phyloP scores from a whole-genome alignment of 2,888 invertebrate genomes.

The Bombylius discolor region DNA sequence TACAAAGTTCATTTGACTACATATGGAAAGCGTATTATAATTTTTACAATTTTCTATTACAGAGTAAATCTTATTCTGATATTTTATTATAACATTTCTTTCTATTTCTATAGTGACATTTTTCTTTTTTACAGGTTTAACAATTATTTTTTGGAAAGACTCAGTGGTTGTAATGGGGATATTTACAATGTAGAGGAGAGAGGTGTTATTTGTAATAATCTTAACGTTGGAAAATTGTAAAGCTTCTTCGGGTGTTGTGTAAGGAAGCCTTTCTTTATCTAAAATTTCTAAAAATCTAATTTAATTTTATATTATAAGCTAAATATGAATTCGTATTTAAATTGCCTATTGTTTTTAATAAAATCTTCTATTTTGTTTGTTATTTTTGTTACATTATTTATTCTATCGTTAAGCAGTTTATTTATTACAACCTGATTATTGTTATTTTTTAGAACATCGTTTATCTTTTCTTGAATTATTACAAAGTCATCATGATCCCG shows the following conservation, averaged over 20 bases:
- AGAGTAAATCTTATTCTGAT: slow-evolving; percentile 8
- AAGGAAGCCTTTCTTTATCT: slow-evolving; percentile 12
- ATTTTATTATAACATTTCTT: slow-evolving; percentile 9
- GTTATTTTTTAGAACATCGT: slow-evolving; percentile 2
- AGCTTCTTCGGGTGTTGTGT: slow-evolving; percentile 14
- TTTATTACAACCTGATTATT: slow-evolving; percentile 5
- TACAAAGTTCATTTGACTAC: slow-evolving; percentile 8
- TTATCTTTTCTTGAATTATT: not conserved
- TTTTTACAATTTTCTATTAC: slow-evolving; percentile 9
- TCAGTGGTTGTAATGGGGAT: slow-evolving; percentile 12
- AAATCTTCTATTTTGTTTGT: not conserved
- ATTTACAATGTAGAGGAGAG: slow-evolving; percentile 14
- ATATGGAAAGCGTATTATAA: slow-evolving; percentile 10
- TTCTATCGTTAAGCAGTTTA: slow-evolving; percentile 3
- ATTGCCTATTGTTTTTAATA: not conserved
- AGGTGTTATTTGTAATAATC: slow-evolving; percentile 11
- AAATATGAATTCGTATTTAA: not conserved
- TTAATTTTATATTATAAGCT: slow-evolving; percentile 2
- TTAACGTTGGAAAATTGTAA: slow-evolving; percentile 15
- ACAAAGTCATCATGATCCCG: not conserved
- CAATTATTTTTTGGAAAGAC: slow-evolving; percentile 8
- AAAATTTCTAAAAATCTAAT: slow-evolving; percentile 11
- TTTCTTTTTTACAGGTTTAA: slow-evolving; percentile 11
- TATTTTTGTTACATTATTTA: slow-evolving; percentile 3
- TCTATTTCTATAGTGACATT: slow-evolving; percentile 7